Evolutionary conservation across 2,113 vertebrate species (phyloP).

Genomic region (Gavia stellata): DNA sequence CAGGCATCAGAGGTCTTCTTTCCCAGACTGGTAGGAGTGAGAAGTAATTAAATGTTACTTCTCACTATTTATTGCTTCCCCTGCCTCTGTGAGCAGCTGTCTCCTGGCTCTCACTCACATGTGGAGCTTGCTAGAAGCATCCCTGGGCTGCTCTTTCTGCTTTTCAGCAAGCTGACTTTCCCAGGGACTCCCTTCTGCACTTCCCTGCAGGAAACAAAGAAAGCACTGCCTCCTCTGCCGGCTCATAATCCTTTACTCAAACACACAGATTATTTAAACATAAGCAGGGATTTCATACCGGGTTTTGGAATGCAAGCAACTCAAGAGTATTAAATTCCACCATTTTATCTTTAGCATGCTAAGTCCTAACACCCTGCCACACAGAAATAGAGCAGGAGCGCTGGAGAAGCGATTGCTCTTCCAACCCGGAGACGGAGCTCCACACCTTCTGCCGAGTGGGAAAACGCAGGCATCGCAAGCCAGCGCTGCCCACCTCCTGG

Average conservation of each 20-base stretch:
- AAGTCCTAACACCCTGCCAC: background rate
- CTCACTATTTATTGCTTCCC: background rate
- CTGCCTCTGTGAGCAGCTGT: background rate
- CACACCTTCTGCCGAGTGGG: accelerated
- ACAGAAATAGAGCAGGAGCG: background rate
- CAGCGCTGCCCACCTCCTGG: background rate
- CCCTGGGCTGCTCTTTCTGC: background rate
- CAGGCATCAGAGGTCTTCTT: background rate
- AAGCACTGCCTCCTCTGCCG: background rate
- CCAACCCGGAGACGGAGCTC: background rate
- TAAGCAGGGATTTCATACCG: background rate
- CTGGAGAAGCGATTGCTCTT: accelerated
- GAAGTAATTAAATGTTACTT: conserved; percentile 7
- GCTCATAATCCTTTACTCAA: conserved; percentile 22
- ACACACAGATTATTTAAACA: conserved; percentile 18
- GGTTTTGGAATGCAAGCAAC: background rate
- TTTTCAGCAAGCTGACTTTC: background rate
- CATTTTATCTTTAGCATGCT: background rate
- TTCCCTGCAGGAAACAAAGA: background rate
- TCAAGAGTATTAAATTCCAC: background rate
- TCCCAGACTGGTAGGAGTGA: background rate
- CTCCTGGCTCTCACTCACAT: background rate
- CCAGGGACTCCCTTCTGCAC: background rate
- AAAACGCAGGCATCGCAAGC: accelerated
- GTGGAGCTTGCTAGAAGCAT: background rate